Percentiles rank a stretch among this genome's conserved stretches.
Conservation (phyloP, 2,888 invertebrate genomes). For the Ernsta delagoae region DNA sequence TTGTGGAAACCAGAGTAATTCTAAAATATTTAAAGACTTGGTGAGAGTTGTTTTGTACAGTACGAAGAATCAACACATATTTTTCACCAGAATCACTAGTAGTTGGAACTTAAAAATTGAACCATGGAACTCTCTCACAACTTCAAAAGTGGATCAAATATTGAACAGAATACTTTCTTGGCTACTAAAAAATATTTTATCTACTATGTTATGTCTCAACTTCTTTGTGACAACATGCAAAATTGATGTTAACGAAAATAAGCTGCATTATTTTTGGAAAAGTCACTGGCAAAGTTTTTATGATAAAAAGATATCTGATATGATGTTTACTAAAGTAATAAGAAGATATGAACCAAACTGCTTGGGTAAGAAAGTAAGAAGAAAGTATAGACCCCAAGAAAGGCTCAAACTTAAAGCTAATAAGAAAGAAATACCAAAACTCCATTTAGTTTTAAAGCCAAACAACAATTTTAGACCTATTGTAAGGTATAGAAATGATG, state of each 20-base stretch:
- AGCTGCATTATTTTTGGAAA: conserved; percentile 74
- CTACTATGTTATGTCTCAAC: conserved; percentile 69
- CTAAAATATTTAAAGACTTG: conserved; percentile 61
- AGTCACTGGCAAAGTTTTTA: conserved; percentile 76
- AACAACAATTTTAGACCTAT: conserved; percentile 71
- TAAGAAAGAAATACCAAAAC: conserved; percentile 66
- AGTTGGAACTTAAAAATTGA: conserved; percentile 62
- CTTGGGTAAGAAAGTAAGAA: conserved; percentile 57
- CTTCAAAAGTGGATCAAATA: conserved; percentile 44
- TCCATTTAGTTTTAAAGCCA: conserved; percentile 67
- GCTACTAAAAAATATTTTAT: conserved; percentile 64
- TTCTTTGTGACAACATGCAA: conserved; percentile 77
- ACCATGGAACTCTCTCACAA: conserved; percentile 57
- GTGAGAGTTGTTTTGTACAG: conserved; percentile 60
- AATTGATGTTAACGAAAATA: conserved; percentile 71
- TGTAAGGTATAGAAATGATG: conserved; percentile 67
- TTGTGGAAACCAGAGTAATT: conserved; percentile 63
- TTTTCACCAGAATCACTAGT: conserved; percentile 50
- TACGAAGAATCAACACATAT: conserved; percentile 71
- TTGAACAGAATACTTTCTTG: conserved; percentile 57
- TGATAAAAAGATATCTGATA: conserved; percentile 64
- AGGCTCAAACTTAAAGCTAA: conserved; percentile 53
- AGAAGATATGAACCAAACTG: conserved; percentile 58
- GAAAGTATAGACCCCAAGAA: conserved; percentile 50
- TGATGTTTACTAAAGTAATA: conserved; percentile 62